Evolutionary conservation across 1,140 invertebrate species (phyloP).

Genomic region (Ruditapes philippinarum): DNA sequence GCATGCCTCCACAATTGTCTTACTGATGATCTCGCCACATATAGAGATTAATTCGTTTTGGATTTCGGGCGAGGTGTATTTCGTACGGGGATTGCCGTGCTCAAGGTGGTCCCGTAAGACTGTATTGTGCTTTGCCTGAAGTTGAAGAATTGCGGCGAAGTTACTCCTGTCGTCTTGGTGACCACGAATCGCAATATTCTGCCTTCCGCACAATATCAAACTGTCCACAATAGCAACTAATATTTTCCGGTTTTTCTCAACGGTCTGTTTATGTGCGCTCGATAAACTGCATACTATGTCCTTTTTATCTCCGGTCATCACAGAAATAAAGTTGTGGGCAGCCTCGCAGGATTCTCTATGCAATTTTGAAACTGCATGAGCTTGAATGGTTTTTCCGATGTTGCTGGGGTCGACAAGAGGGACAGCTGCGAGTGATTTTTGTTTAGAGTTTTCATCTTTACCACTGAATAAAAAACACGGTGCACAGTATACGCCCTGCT

Average conservation of each 20-base stretch:
- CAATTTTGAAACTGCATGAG: neutral
- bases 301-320: constrained; percentile 13
- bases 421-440: constrained; percentile 13
- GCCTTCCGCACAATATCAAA: constrained; percentile 33
- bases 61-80: constrained; percentile 28
- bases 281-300: constrained; percentile 24
- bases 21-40: constrained; percentile 16
- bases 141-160: neutral
- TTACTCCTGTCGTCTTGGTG: neutral
- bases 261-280: neutral
- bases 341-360: constrained; percentile 27
- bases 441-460: constrained; percentile 30
- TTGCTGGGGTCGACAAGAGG: constrained; percentile 39
- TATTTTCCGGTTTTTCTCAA: constrained; percentile 53
- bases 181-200: neutral
- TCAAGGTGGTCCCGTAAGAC: constrained; percentile 33
- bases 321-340: constrained; percentile 37
- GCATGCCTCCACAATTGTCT: neutral
- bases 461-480: constrained; percentile 31
- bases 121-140: constrained; percentile 11
- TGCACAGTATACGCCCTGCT: constrained; percentile 35
- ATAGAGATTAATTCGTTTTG: constrained; percentile 60
- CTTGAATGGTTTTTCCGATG: constrained; percentile 20
- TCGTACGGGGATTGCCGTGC: neutral
- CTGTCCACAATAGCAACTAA: constrained; percentile 26